Evolutionary conservation across 2,113 vertebrate genomes (phyloP).

Genomic region (Azemiops feae): DNA sequence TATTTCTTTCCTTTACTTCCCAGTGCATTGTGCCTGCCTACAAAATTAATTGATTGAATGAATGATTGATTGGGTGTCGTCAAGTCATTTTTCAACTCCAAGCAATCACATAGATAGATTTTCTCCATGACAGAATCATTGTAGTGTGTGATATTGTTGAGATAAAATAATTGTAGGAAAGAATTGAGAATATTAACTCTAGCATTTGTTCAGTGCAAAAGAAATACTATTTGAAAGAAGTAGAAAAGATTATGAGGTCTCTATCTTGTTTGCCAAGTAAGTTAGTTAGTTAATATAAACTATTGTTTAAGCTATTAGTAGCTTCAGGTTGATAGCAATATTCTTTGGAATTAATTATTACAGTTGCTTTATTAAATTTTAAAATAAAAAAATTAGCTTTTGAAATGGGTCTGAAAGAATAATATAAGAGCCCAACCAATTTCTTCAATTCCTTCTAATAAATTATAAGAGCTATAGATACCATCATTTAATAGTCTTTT

Average conservation of each 20-base stretch:
- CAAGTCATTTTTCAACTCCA: not conserved
- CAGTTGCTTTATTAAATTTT: not conserved
- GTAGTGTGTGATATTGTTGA: not conserved
- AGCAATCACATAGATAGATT: not conserved
- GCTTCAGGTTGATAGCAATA: not conserved
- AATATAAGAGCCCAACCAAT: not conserved
- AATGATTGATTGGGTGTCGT: not conserved
- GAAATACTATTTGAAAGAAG: not conserved
- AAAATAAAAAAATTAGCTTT: not conserved
- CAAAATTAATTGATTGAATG: not conserved
- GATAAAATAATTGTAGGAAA: not conserved
- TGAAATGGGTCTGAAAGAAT: not conserved
- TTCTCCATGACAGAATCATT: not conserved
- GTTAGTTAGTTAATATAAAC: not conserved
- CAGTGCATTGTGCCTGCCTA: not conserved
- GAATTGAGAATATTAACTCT: not conserved
- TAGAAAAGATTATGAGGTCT: not conserved
- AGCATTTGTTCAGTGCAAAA: not conserved
- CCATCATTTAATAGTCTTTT: not conserved
- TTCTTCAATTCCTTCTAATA: not conserved
- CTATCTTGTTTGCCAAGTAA: not conserved
- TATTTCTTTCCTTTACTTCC: not conserved
- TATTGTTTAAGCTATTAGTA: not conserved
- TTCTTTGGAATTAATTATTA: not conserved
- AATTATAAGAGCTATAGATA: not conserved